Evolutionary conservation across 2,113 vertebrate species (phyloP), one percentile per base, ranked within the genome.

Genomic region (Alligator mississippiensis): DNA sequence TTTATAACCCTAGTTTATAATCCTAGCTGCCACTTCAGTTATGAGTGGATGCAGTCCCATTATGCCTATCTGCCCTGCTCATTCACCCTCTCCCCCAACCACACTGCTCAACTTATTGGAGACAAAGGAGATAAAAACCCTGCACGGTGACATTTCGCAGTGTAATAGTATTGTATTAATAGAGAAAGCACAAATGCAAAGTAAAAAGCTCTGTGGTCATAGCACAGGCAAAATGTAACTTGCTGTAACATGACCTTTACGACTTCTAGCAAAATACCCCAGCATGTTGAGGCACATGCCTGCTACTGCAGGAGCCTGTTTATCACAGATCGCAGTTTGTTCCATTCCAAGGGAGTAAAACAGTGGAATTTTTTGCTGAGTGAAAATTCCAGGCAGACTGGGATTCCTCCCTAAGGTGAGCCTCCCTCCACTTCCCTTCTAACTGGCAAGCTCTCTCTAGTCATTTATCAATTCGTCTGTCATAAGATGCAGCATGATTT

Each of bases 301-400:
- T 25, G 30, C 94, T 88, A 94, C 90, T 70, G 81, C 64, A 80
- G 87, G 94, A 92, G 70, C 59, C 89, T 70, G 61, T 93, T 94
- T 95, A 93, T 38, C 95, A 90, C 94, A 92, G 80, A 95, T 94
- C 80, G 88, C 78, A 84, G 85, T 92, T 94, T 93, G 90, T 80
- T 92, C 59, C 75, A 85, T 84, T 94, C 22, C 75, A 21, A 85
- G 27, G 59, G 77, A 72, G 85, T 82, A 94, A 94, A 94, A 82
- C 22, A 88, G 59, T 80, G 72, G 1, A 1, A 2, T 18, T 77
- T 90, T 94, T 30, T 30, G 22, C 58, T 25, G 70, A 66, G 80
- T 80, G 84, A 84, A 62, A 80, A 59, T 84, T 95, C 78, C 70
- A 76, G 55, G 72, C n/a, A 77, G 4, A 13, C 17, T 92, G 0